Evolutionary conservation across 2,888 invertebrate species (phyloP).

Genomic region (Pomacea canaliculata): DNA sequence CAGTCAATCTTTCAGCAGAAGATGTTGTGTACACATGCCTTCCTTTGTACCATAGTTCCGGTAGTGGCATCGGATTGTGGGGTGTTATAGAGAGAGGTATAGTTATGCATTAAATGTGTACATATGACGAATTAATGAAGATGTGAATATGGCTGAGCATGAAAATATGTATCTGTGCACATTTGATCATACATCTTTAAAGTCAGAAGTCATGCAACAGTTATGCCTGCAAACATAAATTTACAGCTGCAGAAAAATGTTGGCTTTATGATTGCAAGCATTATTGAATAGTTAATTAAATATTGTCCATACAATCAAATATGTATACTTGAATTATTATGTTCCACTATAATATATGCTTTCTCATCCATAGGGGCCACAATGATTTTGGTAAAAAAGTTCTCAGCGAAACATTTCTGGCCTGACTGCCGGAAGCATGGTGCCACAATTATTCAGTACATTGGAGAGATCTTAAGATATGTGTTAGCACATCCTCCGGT

Average conservation of each 20-base stretch:
- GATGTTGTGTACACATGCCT: not conserved
- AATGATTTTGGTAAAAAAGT: constrained; percentile 87
- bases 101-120: too few species aligned
- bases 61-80: not conserved
- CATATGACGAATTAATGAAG: too few species aligned
- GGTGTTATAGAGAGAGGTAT: not conserved
- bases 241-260: too few species aligned
- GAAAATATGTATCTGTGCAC: too few species aligned
- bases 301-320: too few species aligned
- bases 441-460: constrained; percentile 80
- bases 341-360: not conserved
- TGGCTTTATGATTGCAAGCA: too few species aligned
- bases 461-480: constrained; percentile 72
- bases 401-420: constrained; percentile 93
- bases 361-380: constrained; percentile 76
- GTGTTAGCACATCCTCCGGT: constrained; percentile 70
- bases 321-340: too few species aligned
- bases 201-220: too few species aligned
- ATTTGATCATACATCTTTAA: too few species aligned
- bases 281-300: not conserved
- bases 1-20: not conserved
- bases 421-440: constrained; percentile 91
- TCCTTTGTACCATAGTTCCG: not conserved
- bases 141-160: too few species aligned
- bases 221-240: too few species aligned